Evolutionary conservation across 2,888 invertebrate species (phyloP).

Genomic region (Melinopterus prodromus): DNA sequence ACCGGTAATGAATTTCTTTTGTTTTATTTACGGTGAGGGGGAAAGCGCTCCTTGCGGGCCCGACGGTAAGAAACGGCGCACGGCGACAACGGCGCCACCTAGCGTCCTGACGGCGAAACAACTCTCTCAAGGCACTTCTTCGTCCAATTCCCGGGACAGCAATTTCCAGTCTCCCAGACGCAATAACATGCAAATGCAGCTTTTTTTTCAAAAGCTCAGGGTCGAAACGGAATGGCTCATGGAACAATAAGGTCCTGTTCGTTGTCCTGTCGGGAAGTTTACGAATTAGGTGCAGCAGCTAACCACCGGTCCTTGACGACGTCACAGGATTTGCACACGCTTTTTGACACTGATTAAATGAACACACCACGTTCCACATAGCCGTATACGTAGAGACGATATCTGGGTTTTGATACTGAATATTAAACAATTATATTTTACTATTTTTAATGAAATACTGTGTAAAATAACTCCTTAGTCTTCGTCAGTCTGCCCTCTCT

Average conservation of each 20-base stretch:
- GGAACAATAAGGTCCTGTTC: not conserved
- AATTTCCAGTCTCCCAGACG: slow-evolving; percentile 20
- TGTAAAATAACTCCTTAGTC: no score
- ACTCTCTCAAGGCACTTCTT: slow-evolving; percentile 18
- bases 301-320: not conserved
- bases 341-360: not conserved
- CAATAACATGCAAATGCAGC: slow-evolving; percentile 24
- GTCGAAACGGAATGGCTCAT: not conserved
- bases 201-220: slow-evolving; percentile 12
- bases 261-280: not conserved
- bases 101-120: slow-evolving; percentile 14
- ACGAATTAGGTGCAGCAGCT: not conserved
- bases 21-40: slow-evolving; percentile 17
- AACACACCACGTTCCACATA: no score
- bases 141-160: slow-evolving; percentile 16
- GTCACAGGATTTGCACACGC: not conserved
- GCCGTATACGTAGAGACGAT: no score
- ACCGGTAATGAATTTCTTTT: slow-evolving; percentile 27
- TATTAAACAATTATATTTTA: no score
- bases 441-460: no score
- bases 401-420: no score
- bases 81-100: slow-evolving; percentile 16
- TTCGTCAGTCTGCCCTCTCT: no score
- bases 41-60: not conserved
- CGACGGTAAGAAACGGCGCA: not conserved